Evolutionary conservation across 2,797 vertebrate species (phyloP).

Genomic region (Oryzias dopingdopingensis): DNA sequence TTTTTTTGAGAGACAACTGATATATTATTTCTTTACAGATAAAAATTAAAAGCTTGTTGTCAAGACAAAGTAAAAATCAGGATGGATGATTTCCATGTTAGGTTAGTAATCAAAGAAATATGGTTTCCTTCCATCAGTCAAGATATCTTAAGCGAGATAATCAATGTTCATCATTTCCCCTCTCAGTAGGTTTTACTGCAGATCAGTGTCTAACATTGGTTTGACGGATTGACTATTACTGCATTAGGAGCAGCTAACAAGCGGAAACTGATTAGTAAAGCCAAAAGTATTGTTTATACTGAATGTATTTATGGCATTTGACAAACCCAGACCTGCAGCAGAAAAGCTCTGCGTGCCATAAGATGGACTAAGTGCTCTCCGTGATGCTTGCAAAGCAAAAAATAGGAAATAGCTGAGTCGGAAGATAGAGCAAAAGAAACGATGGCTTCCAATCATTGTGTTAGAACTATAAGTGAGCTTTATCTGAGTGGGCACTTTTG

Average conservation of each 20-base stretch:
- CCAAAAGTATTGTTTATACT: constrained; percentile 3
- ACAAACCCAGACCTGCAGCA: constrained; percentile 10
- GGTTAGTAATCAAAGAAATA: too few relatives aligned
- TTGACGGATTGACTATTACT: not conserved
- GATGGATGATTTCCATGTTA: too few relatives aligned
- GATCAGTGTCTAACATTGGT: not conserved
- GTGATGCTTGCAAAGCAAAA: constrained; percentile 7
- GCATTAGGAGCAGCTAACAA: constrained; percentile 8
- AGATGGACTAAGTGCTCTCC: constrained; percentile 23
- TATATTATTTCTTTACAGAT: too few relatives aligned
- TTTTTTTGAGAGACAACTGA: too few relatives aligned
- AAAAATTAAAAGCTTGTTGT: too few relatives aligned
- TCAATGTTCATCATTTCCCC: not conserved
- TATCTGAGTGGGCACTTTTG: constrained; percentile 65
- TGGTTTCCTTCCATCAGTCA: too few relatives aligned
- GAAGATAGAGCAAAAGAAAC: not conserved
- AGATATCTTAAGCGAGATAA: not conserved
- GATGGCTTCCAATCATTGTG: constrained; percentile 43
- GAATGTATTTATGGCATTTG: constrained; percentile 22
- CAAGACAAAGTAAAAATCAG: too few relatives aligned
- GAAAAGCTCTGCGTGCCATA: constrained; percentile 17
- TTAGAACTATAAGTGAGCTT: constrained; percentile 54
- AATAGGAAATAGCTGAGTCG: constrained; percentile 20
- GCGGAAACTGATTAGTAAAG: constrained; percentile 13
- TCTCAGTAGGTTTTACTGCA: not conserved